Evolutionary conservation across 2,113 vertebrate species (phyloP).

Genomic region (Peromyscus leucopus): DNA sequence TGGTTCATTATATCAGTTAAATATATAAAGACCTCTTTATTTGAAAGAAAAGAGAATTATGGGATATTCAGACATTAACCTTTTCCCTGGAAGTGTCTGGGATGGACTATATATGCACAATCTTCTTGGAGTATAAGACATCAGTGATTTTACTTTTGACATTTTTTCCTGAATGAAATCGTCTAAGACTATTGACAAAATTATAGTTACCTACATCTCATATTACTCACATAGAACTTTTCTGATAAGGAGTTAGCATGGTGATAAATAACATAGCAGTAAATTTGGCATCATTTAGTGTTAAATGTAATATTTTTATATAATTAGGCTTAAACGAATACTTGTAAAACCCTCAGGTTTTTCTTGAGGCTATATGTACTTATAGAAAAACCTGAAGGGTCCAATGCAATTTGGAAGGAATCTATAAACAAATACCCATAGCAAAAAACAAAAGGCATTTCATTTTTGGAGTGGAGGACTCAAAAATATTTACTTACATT

Average conservation of each 20-base stretch:
- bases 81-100: neutral
- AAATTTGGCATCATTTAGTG: constrained; percentile 24
- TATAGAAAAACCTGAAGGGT: neutral
- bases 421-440: neutral
- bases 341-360: neutral
- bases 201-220: constrained; percentile 9
- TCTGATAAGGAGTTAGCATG: constrained; percentile 42
- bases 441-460: constrained; percentile 23
- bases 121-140: constrained; percentile 6
- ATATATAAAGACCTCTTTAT: neutral
- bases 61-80: neutral
- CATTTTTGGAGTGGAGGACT: neutral
- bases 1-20: constrained; percentile 41
- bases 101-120: neutral
- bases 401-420: constrained; percentile 31
- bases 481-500: constrained; percentile 40
- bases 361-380: neutral
- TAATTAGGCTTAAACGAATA: neutral
- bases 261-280: neutral
- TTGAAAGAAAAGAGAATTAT: constrained; percentile 11
- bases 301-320: neutral
- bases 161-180: constrained; percentile 53
- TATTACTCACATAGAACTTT: neutral
- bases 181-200: constrained; percentile 9
- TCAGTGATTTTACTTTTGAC: neutral